Conservation (phyloP, 2,888 invertebrate species). For the Trachelus stipa region DNA sequence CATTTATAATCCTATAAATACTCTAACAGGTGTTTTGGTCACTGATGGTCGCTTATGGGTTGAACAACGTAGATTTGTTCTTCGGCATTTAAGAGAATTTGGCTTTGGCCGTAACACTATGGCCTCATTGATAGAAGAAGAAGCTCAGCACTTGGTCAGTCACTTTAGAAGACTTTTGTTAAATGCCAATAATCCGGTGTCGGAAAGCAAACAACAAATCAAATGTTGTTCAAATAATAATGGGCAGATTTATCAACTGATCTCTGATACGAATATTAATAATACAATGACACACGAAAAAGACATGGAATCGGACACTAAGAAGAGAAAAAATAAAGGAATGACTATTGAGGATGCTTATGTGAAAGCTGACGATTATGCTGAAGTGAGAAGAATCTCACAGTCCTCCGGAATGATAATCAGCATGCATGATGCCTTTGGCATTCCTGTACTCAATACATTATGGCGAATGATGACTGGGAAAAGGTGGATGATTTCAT, state of each 20-base stretch:
- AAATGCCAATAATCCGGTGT: conserved; percentile 23
- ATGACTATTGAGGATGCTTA: conserved; percentile 54
- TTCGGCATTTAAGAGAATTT: conserved; percentile 83
- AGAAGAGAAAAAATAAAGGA: neutral
- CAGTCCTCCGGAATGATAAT: conserved; percentile 67
- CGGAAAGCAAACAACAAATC: neutral
- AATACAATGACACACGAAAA: conserved; percentile 17
- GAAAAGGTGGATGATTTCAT: conserved; percentile 53
- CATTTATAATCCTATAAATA: conserved; percentile 3
- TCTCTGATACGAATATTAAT: conserved; percentile 21
- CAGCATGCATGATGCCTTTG: conserved; percentile 80
- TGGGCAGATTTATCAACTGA: conserved; percentile 51
- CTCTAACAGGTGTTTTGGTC: conserved; percentile 71
- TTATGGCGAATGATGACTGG: conserved; percentile 89
- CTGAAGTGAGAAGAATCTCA: conserved; percentile 45
- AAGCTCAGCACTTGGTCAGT: conserved; percentile 75
- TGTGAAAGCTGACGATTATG: conserved; percentile 51
- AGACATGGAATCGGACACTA: neutral
- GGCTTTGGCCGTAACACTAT: conserved; percentile 85
- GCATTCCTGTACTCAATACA: conserved; percentile 82
- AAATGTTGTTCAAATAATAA: conserved; percentile 21
- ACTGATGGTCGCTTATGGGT: conserved; percentile 81
- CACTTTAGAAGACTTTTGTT: conserved; percentile 62
- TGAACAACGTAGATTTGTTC: conserved; percentile 81
- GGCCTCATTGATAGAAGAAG: conserved; percentile 78